These are phyloP conservation scores for Riptortus pedestris DNA, from an alignment of 1,140 invertebrate genomes.

Conservation along the genomic window DNA sequence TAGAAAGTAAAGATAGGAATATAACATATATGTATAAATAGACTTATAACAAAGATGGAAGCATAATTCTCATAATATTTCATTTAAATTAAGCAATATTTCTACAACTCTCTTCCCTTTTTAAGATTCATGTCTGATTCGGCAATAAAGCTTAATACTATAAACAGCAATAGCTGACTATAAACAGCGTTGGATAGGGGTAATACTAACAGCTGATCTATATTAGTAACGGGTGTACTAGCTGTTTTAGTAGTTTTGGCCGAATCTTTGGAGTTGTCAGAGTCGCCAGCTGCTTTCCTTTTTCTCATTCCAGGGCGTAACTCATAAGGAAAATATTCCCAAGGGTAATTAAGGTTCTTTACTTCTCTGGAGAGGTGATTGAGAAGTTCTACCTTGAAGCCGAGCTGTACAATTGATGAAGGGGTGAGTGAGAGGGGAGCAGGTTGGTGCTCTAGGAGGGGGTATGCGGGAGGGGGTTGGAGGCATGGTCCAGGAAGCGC, in stretches of 20 bases:
- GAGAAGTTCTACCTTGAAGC: conserved; percentile 20
- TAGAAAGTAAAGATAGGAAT: too few species aligned
- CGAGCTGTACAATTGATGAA: background rate
- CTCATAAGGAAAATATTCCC: conserved; percentile 26
- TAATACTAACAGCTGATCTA: conserved; percentile 23
- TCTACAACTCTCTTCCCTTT: too few species aligned
- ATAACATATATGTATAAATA: too few species aligned
- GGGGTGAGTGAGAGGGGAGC: conserved; percentile 36
- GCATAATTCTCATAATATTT: too few species aligned
- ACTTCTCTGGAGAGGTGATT: conserved; percentile 22
- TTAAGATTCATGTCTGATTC: too few species aligned
- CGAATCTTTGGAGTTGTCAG: background rate
- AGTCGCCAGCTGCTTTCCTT: conserved; percentile 1
- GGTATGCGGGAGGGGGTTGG: conserved; percentile 57
- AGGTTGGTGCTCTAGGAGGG: conserved; percentile 49
- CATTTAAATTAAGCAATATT: too few species aligned
- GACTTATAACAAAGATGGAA: too few species aligned
- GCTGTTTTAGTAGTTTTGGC: conserved; percentile 7
- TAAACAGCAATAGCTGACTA: too few species aligned
- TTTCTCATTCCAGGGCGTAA: conserved; percentile 24
- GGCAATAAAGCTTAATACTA: too few species aligned
- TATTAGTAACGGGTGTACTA: conserved; percentile 15
- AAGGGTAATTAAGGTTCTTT: conserved; percentile 20
- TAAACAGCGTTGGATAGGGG: too few species aligned
- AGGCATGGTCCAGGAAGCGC: conserved; percentile 45